These are phyloP conservation scores for Selene dorsalis DNA, from an alignment of 2,797 vertebrate species.

Conservation along the genomic window DNA sequence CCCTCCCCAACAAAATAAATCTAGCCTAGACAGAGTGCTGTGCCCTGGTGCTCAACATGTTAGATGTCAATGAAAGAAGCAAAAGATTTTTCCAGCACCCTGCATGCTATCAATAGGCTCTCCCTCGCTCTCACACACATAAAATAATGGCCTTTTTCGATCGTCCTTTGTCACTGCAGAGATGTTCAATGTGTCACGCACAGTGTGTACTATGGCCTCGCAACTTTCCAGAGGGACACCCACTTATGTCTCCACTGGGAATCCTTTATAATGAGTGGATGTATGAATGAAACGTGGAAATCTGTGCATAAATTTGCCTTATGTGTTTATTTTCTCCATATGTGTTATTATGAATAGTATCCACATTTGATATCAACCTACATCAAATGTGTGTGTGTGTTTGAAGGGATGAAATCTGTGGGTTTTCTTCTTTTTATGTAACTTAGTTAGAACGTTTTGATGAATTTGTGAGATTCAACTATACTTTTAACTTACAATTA, in stretches of 20 bases:
- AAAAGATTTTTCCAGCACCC: constrained; percentile 49
- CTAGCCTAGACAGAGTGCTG: constrained; percentile 24
- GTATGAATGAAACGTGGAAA: constrained; percentile 9
- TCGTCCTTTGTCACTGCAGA: constrained; percentile 48
- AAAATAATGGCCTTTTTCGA: constrained; percentile 30
- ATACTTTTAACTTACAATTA: background rate
- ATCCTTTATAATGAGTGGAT: constrained; percentile 13
- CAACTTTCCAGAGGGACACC: constrained; percentile 17
- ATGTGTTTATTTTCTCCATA: background rate
- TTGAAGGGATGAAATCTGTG: background rate
- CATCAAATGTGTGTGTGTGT: too few relatives aligned
- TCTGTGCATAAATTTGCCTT: background rate
- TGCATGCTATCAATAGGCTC: constrained; percentile 27
- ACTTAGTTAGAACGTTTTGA: background rate
- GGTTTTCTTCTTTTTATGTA: background rate
- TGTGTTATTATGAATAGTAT: background rate
- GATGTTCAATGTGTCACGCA: constrained; percentile 55
- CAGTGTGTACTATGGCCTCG: constrained; percentile 7
- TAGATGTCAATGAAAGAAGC: constrained; percentile 58
- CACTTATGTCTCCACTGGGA: constrained; percentile 26
- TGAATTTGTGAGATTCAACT: background rate
- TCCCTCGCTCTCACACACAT: background rate
- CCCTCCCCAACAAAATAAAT: constrained; percentile 55
- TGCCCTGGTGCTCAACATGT: constrained; percentile 41
- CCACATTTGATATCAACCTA: background rate